These are phyloP conservation scores for Apoderus coryli DNA, from an alignment of 2,888 invertebrate species.

Conservation along the genomic window DNA sequence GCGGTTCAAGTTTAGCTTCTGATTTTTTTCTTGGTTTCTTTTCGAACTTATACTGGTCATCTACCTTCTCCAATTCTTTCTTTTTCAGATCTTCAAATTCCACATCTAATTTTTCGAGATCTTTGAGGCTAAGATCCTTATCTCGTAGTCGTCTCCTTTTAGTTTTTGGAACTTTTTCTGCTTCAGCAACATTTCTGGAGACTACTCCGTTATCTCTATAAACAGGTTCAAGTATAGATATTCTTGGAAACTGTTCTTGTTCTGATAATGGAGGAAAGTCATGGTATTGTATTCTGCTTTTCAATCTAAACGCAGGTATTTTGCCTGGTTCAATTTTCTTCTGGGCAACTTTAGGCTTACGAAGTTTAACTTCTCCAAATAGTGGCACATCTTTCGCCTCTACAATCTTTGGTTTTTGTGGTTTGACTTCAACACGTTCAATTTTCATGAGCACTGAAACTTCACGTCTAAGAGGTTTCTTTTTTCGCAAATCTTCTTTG, in stretches of 20 bases:
- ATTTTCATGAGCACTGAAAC: slow-evolving; percentile 23
- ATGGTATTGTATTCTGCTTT: slow-evolving; percentile 50
- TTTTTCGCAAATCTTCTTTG: too few species aligned
- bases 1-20: slow-evolving; percentile 19
- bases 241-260: slow-evolving; percentile 25
- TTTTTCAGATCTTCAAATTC: slow-evolving; percentile 33
- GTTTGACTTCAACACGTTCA: slow-evolving; percentile 42
- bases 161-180: slow-evolving; percentile 27
- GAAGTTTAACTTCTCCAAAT: slow-evolving; percentile 50
- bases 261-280: slow-evolving; percentile 31
- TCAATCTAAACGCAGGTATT: slow-evolving; percentile 47
- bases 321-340: slow-evolving; percentile 27
- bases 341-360: slow-evolving; percentile 25
- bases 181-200: slow-evolving; percentile 37
- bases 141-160: slow-evolving; percentile 30
- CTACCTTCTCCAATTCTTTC: slow-evolving; percentile 28
- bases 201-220: slow-evolving; percentile 31
- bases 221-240: slow-evolving; percentile 28
- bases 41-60: slow-evolving; percentile 24
- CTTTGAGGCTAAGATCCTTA: slow-evolving; percentile 28
- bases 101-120: slow-evolving; percentile 33
- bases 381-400: slow-evolving; percentile 36
- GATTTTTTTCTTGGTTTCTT: slow-evolving; percentile 20
- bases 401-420: slow-evolving; percentile 44
- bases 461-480: slow-evolving; percentile 18